Conservation (phyloP, 64 coral and sea anemone species). For the Stichodactyla helianthus region DNA sequence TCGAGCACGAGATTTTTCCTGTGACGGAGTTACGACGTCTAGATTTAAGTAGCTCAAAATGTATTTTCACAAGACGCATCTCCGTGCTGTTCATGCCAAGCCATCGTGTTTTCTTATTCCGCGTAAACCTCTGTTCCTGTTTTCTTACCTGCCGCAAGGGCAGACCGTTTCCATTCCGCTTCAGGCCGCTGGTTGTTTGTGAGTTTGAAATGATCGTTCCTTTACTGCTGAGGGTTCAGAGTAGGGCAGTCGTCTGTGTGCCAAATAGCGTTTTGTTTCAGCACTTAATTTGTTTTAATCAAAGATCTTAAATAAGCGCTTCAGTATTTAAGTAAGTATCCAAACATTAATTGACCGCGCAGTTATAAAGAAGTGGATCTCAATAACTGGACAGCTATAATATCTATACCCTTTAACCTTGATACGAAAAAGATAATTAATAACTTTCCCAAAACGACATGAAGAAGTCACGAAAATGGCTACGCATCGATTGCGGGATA, state of each 20-base stretch:
- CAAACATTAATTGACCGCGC: not conserved
- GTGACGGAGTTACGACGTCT: too few species aligned
- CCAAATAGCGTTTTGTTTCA: not conserved
- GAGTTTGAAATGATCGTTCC: too few species aligned
- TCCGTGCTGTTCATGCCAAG: too few species aligned
- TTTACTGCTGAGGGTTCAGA: not conserved
- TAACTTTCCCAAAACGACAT: not conserved
- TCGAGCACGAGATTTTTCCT: too few species aligned
- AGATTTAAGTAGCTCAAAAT: too few species aligned
- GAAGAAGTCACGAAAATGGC: not conserved
- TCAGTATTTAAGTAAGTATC: not conserved
- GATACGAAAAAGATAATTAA: not conserved
- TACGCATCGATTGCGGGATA: not conserved
- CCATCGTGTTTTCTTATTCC: too few species aligned
- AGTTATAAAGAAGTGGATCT: not conserved
- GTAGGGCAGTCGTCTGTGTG: not conserved
- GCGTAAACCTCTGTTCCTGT: too few species aligned
- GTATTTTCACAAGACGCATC: too few species aligned
- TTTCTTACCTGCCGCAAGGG: too few species aligned
- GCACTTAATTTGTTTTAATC: not conserved
- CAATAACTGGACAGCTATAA: not conserved
- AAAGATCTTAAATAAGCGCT: not conserved
- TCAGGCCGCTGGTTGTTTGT: too few species aligned
- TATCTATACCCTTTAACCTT: not conserved
- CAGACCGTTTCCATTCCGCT: too few species aligned